Evolutionary conservation across 1,140 invertebrate species (phyloP), one percentile per base, ranked within the genome.

Genomic region (Belonocnema kinseyi): DNA sequence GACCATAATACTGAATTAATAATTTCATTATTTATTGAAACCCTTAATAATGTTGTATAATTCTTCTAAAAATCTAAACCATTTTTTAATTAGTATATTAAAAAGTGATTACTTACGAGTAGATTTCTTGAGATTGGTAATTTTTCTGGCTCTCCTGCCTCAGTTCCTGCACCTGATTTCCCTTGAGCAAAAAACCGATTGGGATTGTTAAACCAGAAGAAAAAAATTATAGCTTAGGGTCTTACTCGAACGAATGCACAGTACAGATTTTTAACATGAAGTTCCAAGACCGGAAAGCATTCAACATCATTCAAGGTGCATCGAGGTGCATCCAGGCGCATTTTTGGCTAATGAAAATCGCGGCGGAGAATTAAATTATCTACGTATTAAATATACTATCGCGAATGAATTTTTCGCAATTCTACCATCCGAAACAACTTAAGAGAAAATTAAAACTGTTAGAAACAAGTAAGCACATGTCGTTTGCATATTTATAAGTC

Each of bases 91-190:
- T 13, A 53, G 58, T 66, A 5, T 51, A 40, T 66, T 17, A 54
- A 70, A 56, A 16, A 77, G 72, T 26, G 50, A 56, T 74, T 54
- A 89, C 86, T 90, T 84, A 90, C 89, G 86, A 86, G 72, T 88
- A 87, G 74, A 77, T 82, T 77, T 90, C 89, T 54, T 87, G 83
- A 10, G 81, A 21, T 58, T 87, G 88, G 74, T 86, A 87, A 33
- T 79, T 86, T 72, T 86, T 86, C 56, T 89, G 85, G 76, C 77
- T 80, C 53, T 91, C 90, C 74, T 86, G 85, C 77, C 87, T 85
- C 73, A 73, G 76, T 75, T 90, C 90, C 80, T 88, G 89, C 79
- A 85, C 83, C 61, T 86, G 85, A 83, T 75, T 83, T 75, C 83
- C 87, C 90, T 91, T 56, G 53, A 83, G 80, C 53, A 77, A 80